phyloP scores from a whole-genome alignment of 2,797 vertebrate genomes.

The Ataeniobius toweri region DNA sequence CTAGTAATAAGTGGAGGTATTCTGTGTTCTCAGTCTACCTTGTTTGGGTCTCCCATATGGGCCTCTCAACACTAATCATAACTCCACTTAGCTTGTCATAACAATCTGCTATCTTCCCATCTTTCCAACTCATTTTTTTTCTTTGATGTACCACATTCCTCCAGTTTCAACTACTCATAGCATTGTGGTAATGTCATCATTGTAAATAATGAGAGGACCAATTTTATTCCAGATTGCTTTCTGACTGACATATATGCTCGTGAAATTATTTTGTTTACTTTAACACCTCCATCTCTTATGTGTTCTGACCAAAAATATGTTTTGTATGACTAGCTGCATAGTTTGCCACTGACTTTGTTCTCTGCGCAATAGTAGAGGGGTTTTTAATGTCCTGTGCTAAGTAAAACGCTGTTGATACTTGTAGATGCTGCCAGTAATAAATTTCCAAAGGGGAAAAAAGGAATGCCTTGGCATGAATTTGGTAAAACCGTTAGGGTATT shows the following conservation, averaged over 20 bases:
- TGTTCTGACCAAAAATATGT: slow-evolving; percentile 5
- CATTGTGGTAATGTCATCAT: slow-evolving; percentile 18
- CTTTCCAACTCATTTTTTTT: slow-evolving; percentile 9
- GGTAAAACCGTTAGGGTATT: slow-evolving; percentile 15
- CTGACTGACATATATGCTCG: background rate
- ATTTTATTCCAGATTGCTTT: slow-evolving; percentile 16
- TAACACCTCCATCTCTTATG: slow-evolving; percentile 1
- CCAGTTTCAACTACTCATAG: slow-evolving; percentile 22
- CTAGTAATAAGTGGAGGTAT: slow-evolving; percentile 69
- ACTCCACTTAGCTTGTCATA: slow-evolving; percentile 59
- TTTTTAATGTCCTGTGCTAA: slow-evolving; percentile 17
- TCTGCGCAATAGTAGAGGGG: slow-evolving; percentile 14
- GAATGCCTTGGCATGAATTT: slow-evolving; percentile 34
- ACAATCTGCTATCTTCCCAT: slow-evolving; percentile 45
- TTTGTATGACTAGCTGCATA: slow-evolving; percentile 31
- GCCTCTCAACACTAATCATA: slow-evolving; percentile 58
- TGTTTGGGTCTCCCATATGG: slow-evolving; percentile 37
- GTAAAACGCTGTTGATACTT: slow-evolving; percentile 23
- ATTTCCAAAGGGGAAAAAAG: slow-evolving; percentile 27
- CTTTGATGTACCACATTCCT: slow-evolving; percentile 16
- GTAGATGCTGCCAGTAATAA: slow-evolving; percentile 34
- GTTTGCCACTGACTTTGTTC: slow-evolving; percentile 33
- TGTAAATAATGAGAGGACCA: slow-evolving; percentile 15
- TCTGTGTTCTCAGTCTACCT: slow-evolving; percentile 53
- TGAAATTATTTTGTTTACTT: slow-evolving; percentile 1